Percentiles rank a stretch among this genome's conserved stretches.
Conservation (phyloP, 2,797 vertebrate species). For the Eutrigla gurnardus region DNA sequence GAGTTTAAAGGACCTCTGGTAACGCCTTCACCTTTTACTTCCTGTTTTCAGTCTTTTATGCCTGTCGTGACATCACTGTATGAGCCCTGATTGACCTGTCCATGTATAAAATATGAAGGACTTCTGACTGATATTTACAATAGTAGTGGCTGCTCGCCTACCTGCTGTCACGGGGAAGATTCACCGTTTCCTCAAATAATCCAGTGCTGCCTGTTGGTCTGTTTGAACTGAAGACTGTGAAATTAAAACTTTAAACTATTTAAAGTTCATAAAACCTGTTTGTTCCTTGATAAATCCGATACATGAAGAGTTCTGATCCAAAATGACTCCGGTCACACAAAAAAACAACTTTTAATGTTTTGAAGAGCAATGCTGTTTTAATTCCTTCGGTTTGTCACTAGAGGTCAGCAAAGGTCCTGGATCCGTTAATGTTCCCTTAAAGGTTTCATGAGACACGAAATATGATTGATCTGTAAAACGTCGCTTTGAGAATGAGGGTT, state of each 20-base stretch:
- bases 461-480: too few relatives aligned
- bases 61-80: conserved; percentile 64
- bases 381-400: conserved; percentile 23
- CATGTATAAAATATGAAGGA: conserved; percentile 72
- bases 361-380: not conserved
- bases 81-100: conserved; percentile 68
- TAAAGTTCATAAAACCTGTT: not conserved
- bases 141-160: conserved; percentile 3
- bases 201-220: conserved; percentile 25
- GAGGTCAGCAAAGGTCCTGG: conserved; percentile 19
- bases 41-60: conserved; percentile 35
- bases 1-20: conserved; percentile 58
- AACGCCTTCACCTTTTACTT: conserved; percentile 11
- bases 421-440: too few relatives aligned
- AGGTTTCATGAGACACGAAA: too few relatives aligned
- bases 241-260: not conserved
- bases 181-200: conserved; percentile 3
- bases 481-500: too few relatives aligned
- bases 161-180: conserved; percentile 5
- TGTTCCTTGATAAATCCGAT: not conserved
- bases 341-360: too few relatives aligned
- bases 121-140: conserved; percentile 66
- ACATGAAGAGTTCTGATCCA: conserved; percentile 11
- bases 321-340: not conserved
- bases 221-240: conserved; percentile 17